phyloP scores from a whole-genome alignment of 2,113 vertebrate species.

The Toxotes jaculatrix region DNA sequence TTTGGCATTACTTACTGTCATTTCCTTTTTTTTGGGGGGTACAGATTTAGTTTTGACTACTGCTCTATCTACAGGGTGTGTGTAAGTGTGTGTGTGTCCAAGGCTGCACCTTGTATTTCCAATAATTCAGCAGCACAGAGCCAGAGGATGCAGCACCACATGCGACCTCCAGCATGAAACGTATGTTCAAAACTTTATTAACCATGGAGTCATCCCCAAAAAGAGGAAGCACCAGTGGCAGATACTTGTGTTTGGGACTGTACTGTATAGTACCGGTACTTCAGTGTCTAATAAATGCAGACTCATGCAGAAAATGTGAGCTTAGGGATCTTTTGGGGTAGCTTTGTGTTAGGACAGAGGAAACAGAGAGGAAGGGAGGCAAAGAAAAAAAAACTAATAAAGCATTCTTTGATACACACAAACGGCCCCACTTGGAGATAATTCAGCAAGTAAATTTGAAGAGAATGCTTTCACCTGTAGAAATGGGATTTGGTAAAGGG shows the following conservation, averaged over 20 bases:
- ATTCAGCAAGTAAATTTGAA: background rate
- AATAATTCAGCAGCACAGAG: background rate
- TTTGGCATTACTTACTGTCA: too few relatives aligned
- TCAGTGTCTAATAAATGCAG: background rate
- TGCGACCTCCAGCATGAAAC: background rate
- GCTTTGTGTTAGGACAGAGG: background rate
- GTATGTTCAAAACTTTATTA: background rate
- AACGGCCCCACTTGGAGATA: background rate
- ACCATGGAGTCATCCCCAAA: background rate
- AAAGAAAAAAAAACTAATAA: background rate
- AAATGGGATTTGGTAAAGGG: background rate
- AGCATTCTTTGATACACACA: background rate
- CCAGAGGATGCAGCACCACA: background rate
- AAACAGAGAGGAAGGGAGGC: background rate
- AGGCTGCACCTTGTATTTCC: background rate
- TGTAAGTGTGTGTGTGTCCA: background rate
- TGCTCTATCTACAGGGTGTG: background rate
- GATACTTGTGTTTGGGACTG: background rate
- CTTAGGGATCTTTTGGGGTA: background rate
- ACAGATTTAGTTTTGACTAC: too few relatives aligned
- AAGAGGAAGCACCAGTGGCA: background rate
- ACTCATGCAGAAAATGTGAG: background rate
- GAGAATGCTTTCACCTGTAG: background rate
- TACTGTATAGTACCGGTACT: background rate
- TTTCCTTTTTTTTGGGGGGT: too few relatives aligned